Evolutionary conservation across 2,888 invertebrate genomes (phyloP), one percentile per base, ranked within the genome.

Genomic region (Cybosia mesomella): DNA sequence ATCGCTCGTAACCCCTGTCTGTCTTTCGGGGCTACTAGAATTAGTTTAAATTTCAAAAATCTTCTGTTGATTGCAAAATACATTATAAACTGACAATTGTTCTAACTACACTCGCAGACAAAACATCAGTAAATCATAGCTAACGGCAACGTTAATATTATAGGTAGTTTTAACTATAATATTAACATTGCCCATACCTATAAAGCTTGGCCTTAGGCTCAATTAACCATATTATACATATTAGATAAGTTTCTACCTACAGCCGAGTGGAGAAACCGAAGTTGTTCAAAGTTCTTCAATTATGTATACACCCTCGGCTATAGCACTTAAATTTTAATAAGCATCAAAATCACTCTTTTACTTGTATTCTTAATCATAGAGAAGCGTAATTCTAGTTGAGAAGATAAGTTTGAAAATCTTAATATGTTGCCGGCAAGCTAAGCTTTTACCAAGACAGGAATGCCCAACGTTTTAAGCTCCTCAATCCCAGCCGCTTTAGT

Each of bases 281-380:
- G 70, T 63, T 24, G 61, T 49, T n/a, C n/a, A 49, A n/a, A 49
- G n/a, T 72, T 75, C 60, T 70, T 72, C 59, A 68, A 43, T 80
- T 80, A 80, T 72, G 71, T 76, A 79, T 75, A 68, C 74, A 73
- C 72, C 70, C 72, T 72, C 58, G 54, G 59, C 60, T 21, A 72
- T 54, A 71, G 70, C 67, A 75, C 72, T 70, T 63, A 70, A 77
- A 73, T 60, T 66, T 55, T 64, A 73, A 80, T 74, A 66, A 60
- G 64, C 67, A 71, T 71, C 53, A 68, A 79, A 77, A 74, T 78
- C 76, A 73, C 72, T 78, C 64, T 75, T 49, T 49, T n/a, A 18
- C n/a, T 49, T 49, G n/a, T n/a, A n/a, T 49, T 49, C 49, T 49
- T 9, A 49, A 18, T 49, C 49, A 49, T n/a, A 49, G n/a, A 49